A percentile compares a stretch with the other conserved stretches of the same genome.
These are phyloP conservation scores for Nesometra sesokonis DNA, from an alignment of 35 echinoderm and acorn worm genomes.

Conservation along the genomic window DNA sequence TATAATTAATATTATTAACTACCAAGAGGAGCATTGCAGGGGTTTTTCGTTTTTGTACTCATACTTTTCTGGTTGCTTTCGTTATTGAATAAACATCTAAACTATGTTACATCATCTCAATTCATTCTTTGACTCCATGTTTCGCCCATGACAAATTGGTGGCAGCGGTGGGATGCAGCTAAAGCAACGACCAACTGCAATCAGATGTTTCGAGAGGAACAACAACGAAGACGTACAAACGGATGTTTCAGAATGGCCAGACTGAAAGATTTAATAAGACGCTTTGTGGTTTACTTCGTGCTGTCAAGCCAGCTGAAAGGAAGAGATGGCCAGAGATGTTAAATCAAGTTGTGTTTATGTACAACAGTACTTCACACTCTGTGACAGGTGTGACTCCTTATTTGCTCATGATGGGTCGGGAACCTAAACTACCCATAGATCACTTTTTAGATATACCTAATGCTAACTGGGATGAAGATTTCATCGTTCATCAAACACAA, in stretches of 20 bases:
- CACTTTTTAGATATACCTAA: conserved; percentile 14
- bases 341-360: conserved; percentile 20
- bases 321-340: conserved; percentile 21
- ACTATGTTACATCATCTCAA: too few species aligned
- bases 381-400: conserved; percentile 15
- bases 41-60: too few species aligned
- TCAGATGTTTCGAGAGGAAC: too few species aligned
- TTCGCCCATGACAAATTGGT: too few species aligned
- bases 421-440: conserved; percentile 28
- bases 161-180: too few species aligned
- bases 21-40: too few species aligned
- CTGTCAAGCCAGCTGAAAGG: neutral
- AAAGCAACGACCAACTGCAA: too few species aligned
- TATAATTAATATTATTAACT: too few species aligned
- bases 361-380: conserved; percentile 23
- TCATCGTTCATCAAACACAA: conserved; percentile 1
- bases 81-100: too few species aligned
- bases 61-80: too few species aligned
- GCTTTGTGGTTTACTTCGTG: neutral
- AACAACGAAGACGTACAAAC: too few species aligned
- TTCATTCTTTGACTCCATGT: too few species aligned
- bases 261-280: conserved; percentile 19
- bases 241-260: conserved; percentile 14
- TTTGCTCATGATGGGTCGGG: conserved; percentile 17
- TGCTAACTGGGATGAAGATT: conserved; percentile 26